Conservation (phyloP, 2,113 vertebrate species). For the Neolamprologus hecqui region DNA sequence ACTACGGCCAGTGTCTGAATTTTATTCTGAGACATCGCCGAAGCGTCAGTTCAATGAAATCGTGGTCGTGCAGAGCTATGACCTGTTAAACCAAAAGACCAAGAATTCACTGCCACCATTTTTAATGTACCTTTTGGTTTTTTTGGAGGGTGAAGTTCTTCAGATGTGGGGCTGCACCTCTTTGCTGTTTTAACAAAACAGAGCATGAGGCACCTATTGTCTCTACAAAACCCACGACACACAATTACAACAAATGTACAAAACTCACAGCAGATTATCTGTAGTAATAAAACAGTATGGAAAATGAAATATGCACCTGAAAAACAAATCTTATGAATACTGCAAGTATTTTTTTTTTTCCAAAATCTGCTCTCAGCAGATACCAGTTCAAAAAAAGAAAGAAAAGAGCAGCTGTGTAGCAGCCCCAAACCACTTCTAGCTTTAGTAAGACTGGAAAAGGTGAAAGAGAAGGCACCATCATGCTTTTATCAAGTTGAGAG, state of each 20-base stretch:
- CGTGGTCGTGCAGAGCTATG: background rate
- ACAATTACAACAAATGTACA: conserved; percentile 65
- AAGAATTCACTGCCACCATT: background rate
- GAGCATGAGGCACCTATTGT: conserved; percentile 58
- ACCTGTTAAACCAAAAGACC: conserved; percentile 71
- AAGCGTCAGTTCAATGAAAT: background rate
- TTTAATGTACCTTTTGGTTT: conserved; percentile 43
- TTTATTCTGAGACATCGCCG: background rate
- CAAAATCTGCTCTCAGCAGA: conserved; percentile 55
- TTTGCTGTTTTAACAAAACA: conserved; percentile 32
- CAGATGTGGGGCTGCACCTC: conserved; percentile 3
- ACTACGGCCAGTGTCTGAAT: background rate
- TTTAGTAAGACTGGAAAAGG: conserved; percentile 87
- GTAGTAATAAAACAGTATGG: conserved; percentile 67
- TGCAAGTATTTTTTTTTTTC: conserved; percentile 57
- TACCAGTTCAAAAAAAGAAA: conserved; percentile 37
- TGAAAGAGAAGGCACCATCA: conserved; percentile 95
- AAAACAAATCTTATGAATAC: conserved; percentile 79
- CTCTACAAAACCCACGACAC: conserved; percentile 52
- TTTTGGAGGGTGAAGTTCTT: background rate
- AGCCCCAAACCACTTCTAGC: conserved; percentile 75
- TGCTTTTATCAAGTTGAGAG: conserved; percentile 74
- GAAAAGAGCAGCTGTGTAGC: conserved; percentile 71
- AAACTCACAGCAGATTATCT: conserved; percentile 64
- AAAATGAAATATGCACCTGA: conserved; percentile 63